Evolutionary conservation across 1,140 invertebrate species (phyloP).

Genomic region (Anastrepha obliqua): DNA sequence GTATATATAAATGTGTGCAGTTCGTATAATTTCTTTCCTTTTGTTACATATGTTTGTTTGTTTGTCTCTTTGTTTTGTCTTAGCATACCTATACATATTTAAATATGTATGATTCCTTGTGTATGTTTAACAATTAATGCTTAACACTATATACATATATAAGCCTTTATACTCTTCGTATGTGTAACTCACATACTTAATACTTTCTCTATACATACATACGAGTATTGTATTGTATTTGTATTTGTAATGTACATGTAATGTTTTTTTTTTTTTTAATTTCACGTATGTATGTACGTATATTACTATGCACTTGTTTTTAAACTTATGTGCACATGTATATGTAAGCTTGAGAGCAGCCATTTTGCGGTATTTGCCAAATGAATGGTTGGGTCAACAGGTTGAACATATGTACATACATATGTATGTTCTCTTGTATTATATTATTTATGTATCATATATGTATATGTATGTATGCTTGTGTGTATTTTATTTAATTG

Average conservation of each 20-base stretch:
- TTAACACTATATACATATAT: not conserved
- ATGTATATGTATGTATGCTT: not conserved
- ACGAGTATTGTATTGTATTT: no score
- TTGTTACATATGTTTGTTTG: not conserved
- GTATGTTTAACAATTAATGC: slow-evolving; percentile 10
- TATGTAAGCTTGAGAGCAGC: not conserved
- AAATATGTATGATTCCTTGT: not conserved
- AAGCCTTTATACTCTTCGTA: slow-evolving; percentile 29
- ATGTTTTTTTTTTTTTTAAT: no score
- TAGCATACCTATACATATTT: not conserved
- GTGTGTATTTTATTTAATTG: slow-evolving; percentile 24
- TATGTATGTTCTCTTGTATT: not conserved
- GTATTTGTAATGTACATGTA: no score
- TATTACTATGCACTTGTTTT: no score
- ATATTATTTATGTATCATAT: not conserved
- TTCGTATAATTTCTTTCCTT: not conserved
- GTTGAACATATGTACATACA: not conserved
- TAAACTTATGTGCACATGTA: no score
- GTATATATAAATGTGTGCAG: not conserved
- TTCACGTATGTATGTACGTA: no score
- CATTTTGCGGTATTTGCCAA: not conserved
- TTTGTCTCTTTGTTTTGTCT: not conserved
- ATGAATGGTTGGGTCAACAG: not conserved
- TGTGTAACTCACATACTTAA: not conserved
- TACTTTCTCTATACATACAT: no score